These are phyloP conservation scores for Metalampra italica DNA, from an alignment of 2,888 invertebrate genomes.

Conservation along the genomic window DNA sequence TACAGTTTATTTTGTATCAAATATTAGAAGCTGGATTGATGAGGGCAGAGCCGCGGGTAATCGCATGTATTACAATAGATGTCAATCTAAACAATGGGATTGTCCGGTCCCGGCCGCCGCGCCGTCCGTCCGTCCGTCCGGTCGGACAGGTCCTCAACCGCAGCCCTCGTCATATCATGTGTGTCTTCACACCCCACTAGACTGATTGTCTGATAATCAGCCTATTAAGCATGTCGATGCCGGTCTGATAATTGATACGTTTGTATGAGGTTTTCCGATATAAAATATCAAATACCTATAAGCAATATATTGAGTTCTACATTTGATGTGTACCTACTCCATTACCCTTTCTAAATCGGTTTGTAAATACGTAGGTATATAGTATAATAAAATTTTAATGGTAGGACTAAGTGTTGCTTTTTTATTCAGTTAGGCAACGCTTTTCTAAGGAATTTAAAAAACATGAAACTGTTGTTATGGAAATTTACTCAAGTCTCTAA, in stretches of 20 bases:
- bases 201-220: slow-evolving; percentile 45
- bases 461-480: background rate
- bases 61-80: background rate
- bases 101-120: slow-evolving; percentile 1
- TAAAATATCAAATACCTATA: background rate
- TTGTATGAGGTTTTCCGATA: background rate
- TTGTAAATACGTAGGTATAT: no score
- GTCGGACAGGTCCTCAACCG: slow-evolving; percentile 28
- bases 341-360: no score
- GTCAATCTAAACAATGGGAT: slow-evolving; percentile 8
- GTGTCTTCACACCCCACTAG: slow-evolving; percentile 39
- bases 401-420: no score
- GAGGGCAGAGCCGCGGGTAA: no score
- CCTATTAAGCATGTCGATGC: slow-evolving; percentile 6
- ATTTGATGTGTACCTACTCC: no score
- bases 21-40: no score
- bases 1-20: no score
- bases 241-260: background rate
- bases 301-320: no score
- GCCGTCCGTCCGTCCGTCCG: background rate
- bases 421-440: no score
- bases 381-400: no score
- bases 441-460: no score
- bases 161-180: slow-evolving; percentile 27
- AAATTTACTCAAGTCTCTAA: background rate